Evolutionary conservation across 2,113 vertebrate genomes (phyloP), one percentile per base, ranked within the genome.

Genomic region (Australoheros scitulus): DNA sequence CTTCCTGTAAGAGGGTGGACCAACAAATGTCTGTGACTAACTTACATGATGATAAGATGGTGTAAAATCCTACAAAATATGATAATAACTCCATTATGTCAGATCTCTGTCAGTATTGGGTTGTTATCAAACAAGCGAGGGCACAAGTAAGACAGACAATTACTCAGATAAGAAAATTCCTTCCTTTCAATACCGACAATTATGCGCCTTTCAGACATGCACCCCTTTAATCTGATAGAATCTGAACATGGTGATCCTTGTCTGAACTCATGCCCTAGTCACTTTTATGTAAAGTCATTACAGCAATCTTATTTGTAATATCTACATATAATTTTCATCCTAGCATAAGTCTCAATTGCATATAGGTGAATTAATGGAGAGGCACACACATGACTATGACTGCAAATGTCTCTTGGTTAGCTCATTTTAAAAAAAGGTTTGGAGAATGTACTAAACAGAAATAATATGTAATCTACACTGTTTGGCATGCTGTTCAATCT

Each of bases 31-130:
- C 32, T 70, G 41, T 76, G 60, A 86, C 10, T 13, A 43, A 76
- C 17, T 59, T 17, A 3, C 50, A 79, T 1, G 1, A 24, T 56
- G 38, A 22, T 81, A 20, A 59, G n/a, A 41, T 2, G 2, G 52
- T 7, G 3, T 55, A 81, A 88, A 87, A 90, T 68, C 41, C 80
- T 20, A 52, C 43, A 52, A 50, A 70, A 17, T 52, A 52, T 29
- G 24, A 70, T 70, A 70, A 52, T 70, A 70, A 52, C 17, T 70
- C 43, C 47, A 26, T 70, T 20, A 52, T 32, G 24, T 52, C 17
- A 15, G 41, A 52, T 52, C 65, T 70, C 17, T 70, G 43, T 13
- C 65, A 52, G 17, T 17, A 32, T 43, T 70, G 65, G 65, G 43
- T 52, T 52, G 24, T 70, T 70, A 32, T 70, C 3, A 32, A 50